A percentile compares a stretch with the other conserved stretches of the same genome.
phyloP scores from a whole-genome alignment of 2,888 invertebrate genomes.

The Taphrorychus bicolor region DNA sequence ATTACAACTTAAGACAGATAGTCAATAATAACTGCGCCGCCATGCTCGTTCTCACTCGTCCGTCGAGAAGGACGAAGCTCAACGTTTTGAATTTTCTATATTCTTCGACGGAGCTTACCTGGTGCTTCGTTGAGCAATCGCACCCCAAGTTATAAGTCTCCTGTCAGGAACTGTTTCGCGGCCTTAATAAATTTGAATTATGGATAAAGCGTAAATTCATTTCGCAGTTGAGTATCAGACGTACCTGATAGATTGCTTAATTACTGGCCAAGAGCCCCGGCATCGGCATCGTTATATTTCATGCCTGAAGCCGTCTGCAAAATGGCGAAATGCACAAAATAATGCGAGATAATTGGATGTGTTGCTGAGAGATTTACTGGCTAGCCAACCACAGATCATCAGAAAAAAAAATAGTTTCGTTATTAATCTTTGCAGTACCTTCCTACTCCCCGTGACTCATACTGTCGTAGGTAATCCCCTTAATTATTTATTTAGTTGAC shows the following conservation, averaged over 20 bases:
- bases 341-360: constrained; percentile 58
- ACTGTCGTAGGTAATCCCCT: not conserved
- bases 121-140: not conserved
- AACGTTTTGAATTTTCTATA: not conserved
- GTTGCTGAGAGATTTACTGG: constrained; percentile 43
- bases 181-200: constrained; percentile 20
- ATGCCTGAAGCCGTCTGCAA: constrained; percentile 46
- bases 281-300: constrained; percentile 55
- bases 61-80: constrained; percentile 1
- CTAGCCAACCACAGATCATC: not conserved
- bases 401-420: not conserved
- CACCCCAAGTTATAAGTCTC: not conserved
- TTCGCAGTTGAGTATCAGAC: constrained; percentile 46
- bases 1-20: constrained; percentile 63
- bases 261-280: constrained; percentile 53
- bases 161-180: constrained; percentile 1
- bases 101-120: not conserved
- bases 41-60: constrained; percentile 36
- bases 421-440: not conserved
- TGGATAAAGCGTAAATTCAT: constrained; percentile 24
- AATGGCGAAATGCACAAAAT: constrained; percentile 54
- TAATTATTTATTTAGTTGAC: not conserved
- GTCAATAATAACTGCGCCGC: constrained; percentile 58
- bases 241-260: constrained; percentile 59
- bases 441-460: no score